A percentile compares a stretch with the other conserved stretches of the same genome.
These are phyloP conservation scores for Drosophila pseudotalamancana DNA, from an alignment of 2,888 invertebrate species.

Conservation along the genomic window DNA sequence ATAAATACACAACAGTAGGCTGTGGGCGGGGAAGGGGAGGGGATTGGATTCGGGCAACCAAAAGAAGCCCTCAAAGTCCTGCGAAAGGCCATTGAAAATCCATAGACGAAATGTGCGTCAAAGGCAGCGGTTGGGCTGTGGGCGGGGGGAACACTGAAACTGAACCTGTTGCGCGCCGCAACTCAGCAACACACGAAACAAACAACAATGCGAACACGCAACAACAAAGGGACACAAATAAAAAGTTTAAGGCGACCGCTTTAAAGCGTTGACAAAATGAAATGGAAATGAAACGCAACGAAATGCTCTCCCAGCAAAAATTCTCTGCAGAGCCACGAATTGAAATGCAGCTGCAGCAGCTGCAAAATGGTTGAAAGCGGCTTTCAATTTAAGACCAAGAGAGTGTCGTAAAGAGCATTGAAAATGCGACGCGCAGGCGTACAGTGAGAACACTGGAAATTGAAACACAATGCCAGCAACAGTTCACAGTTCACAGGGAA, in stretches of 20 bases:
- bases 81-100: slow-evolving; percentile 33
- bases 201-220: slow-evolving; percentile 38
- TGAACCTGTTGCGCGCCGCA: slow-evolving; percentile 70
- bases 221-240: slow-evolving; percentile 38
- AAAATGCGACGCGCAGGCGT: slow-evolving; percentile 24
- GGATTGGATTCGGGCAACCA: not conserved
- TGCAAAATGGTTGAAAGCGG: slow-evolving; percentile 23
- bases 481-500: not conserved
- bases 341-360: slow-evolving; percentile 9
- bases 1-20: slow-evolving; percentile 30
- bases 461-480: too few relatives aligned
- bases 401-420: slow-evolving; percentile 10
- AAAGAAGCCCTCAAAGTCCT: slow-evolving; percentile 31
- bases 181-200: slow-evolving; percentile 58
- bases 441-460: slow-evolving; percentile 2
- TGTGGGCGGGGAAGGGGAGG: not conserved
- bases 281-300: slow-evolving; percentile 15
- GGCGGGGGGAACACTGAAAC: slow-evolving; percentile 20
- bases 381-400: slow-evolving; percentile 45
- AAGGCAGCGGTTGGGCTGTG: slow-evolving; percentile 28
- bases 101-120: slow-evolving; percentile 33
- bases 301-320: slow-evolving; percentile 1
- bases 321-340: slow-evolving; percentile 5
- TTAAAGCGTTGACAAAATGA: slow-evolving; percentile 35
- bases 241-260: slow-evolving; percentile 49